Conservation (phyloP, 2,888 invertebrate genomes). For the Hydriomena furcata region DNA sequence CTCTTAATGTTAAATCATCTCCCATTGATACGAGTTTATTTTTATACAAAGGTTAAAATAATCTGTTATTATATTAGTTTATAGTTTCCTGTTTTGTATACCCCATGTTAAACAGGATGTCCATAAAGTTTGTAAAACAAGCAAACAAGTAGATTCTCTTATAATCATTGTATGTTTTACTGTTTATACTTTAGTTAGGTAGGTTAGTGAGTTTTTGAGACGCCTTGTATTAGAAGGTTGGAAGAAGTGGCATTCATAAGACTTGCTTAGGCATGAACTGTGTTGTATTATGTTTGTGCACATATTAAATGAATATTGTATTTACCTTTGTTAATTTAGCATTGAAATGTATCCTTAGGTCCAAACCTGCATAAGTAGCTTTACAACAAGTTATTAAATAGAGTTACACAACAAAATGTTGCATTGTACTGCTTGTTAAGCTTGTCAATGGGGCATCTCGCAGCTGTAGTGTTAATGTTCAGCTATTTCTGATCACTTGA, state of each 20-base stretch:
- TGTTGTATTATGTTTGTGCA: neutral
- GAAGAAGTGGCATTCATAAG: neutral
- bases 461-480: too few species aligned
- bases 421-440: too few species aligned
- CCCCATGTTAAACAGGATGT: neutral
- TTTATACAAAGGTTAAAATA: neutral
- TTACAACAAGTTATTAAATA: neutral
- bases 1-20: too few species aligned
- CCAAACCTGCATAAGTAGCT: too few species aligned
- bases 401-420: too few species aligned
- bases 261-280: neutral
- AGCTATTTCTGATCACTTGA: neutral
- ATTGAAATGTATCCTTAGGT: too few species aligned
- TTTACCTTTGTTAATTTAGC: neutral
- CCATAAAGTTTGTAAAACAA: too few species aligned
- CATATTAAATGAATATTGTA: neutral
- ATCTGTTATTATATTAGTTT: neutral
- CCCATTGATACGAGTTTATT: neutral
- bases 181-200: neutral
- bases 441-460: too few species aligned
- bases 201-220: neutral
- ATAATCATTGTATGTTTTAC: neutral
- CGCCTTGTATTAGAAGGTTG: neutral
- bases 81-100: neutral
- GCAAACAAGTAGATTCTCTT: too few species aligned